Evolutionary conservation across 2,888 invertebrate genomes (phyloP).

Genomic region (Nephrotoma appendiculata): DNA sequence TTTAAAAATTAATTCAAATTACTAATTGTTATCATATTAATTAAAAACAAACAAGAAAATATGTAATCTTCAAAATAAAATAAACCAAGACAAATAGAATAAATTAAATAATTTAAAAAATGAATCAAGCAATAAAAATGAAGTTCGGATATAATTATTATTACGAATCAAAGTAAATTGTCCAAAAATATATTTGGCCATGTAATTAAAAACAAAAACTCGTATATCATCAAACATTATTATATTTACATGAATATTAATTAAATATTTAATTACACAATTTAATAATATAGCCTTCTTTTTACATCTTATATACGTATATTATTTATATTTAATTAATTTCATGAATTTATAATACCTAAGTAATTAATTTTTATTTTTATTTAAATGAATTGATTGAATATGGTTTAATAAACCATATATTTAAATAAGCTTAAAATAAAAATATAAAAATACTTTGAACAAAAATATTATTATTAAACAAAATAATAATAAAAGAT

Average conservation of each 20-base stretch:
- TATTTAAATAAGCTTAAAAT: neutral
- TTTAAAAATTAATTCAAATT: neutral
- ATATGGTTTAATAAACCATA: neutral
- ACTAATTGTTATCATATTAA: neutral
- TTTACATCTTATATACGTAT: neutral
- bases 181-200: neutral
- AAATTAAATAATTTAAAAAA: neutral
- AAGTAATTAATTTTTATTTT: neutral
- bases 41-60: neutral
- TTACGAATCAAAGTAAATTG: neutral
- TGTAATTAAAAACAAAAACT: neutral
- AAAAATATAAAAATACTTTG: neutral
- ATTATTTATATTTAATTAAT: neutral
- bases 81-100: neutral
- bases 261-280: neutral
- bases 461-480: neutral
- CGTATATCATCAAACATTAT: neutral
- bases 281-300: neutral
- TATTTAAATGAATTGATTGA: neutral
- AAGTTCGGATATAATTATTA: neutral
- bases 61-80: neutral
- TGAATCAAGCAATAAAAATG: neutral
- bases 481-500: neutral
- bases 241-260: neutral
- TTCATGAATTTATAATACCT: neutral